Conservation (phyloP, 2,113 vertebrate species). For the Rostratula benghalensis region DNA sequence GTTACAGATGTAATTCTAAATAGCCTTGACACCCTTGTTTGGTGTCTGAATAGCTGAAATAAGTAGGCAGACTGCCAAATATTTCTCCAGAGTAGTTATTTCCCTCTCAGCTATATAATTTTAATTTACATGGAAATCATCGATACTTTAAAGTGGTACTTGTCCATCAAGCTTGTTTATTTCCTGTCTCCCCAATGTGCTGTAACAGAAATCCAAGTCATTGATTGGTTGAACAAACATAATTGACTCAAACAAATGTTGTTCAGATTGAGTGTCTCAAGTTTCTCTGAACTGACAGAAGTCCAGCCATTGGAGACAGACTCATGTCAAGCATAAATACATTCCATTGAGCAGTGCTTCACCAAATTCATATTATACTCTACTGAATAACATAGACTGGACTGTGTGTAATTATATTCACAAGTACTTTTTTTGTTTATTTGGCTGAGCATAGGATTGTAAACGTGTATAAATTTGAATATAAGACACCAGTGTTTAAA, state of each 20-base stretch:
- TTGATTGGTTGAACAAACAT: slow-evolving; percentile 6
- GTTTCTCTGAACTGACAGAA: background rate
- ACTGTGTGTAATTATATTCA: background rate
- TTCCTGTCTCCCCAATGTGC: slow-evolving; percentile 19
- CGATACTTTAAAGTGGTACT: slow-evolving; percentile 55
- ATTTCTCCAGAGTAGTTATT: slow-evolving; percentile 52
- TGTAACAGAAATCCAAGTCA: slow-evolving; percentile 28
- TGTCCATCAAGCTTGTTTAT: slow-evolving; percentile 59
- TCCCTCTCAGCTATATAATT: slow-evolving; percentile 56
- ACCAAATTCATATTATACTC: background rate
- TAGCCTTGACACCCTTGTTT: slow-evolving; percentile 46
- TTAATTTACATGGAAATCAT: slow-evolving; percentile 71
- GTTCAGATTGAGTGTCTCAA: background rate
- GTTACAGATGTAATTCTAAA: slow-evolving; percentile 64
- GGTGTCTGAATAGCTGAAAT: slow-evolving; percentile 50
- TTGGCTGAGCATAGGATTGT: background rate
- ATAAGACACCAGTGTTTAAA: fast-evolving
- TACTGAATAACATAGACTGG: background rate
- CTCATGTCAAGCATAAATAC: background rate
- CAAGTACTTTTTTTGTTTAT: background rate
- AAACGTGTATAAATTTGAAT: background rate
- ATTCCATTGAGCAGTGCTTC: background rate
- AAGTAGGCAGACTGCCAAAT: slow-evolving; percentile 56
- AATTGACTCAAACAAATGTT: slow-evolving; percentile 13
- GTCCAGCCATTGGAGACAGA: background rate